phyloP scores from a whole-genome alignment of 1,140 invertebrate species.

The Olivierus martensii region DNA sequence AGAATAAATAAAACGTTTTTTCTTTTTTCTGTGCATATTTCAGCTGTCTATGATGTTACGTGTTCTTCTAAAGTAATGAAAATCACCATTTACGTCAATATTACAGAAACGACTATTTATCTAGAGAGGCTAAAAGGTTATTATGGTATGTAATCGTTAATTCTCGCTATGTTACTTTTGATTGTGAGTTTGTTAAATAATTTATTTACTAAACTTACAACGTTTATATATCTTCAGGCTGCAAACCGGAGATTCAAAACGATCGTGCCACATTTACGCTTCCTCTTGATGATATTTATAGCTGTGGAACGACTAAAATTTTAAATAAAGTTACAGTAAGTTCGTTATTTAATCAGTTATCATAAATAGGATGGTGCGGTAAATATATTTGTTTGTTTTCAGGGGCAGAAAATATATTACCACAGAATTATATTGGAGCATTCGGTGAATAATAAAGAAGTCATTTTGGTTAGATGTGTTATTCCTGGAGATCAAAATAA shows the following conservation, averaged over 20 bases:
- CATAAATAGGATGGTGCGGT: too few species aligned
- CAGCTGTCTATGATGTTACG: too few species aligned
- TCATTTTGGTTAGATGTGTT: slow-evolving; percentile 41
- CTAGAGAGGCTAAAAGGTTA: too few species aligned
- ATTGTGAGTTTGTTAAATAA: too few species aligned
- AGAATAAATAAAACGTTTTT: too few species aligned
- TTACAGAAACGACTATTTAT: too few species aligned
- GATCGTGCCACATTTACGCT: background rate
- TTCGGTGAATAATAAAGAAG: slow-evolving; percentile 30
- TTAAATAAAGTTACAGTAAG: background rate
- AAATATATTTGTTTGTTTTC: too few species aligned
- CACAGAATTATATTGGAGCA: slow-evolving; percentile 48
- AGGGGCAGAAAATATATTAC: slow-evolving; percentile 52
- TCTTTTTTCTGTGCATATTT: too few species aligned
- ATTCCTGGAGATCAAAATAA: slow-evolving; percentile 14
- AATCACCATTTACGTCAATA: too few species aligned
- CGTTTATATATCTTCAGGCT: background rate
- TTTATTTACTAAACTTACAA: background rate
- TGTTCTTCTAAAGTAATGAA: too few species aligned
- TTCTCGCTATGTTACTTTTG: too few species aligned
- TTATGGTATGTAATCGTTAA: too few species aligned
- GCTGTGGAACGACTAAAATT: background rate
- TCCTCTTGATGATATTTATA: background rate
- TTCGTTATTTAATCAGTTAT: background rate
- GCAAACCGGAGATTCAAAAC: background rate